Evolutionary conservation across 1,140 invertebrate genomes (phyloP), one percentile per base, ranked within the genome.

Genomic region (Drosophila kepulauana): DNA sequence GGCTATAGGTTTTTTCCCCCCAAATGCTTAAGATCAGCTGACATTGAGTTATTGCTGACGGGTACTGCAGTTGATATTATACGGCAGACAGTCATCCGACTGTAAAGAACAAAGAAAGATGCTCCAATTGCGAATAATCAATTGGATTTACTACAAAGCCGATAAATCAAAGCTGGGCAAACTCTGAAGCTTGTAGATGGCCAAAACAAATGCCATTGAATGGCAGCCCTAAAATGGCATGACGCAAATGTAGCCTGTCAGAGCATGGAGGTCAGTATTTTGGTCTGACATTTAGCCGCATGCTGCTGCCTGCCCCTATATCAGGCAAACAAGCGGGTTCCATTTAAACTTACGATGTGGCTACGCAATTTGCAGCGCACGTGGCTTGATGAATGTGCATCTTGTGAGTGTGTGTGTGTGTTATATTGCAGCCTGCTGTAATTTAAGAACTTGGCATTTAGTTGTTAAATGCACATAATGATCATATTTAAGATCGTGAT

Each of bases 291-390:
- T 86, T 86, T 86, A 88, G 25, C 54, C 35, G 25, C 48, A 63
- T 59, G 38, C 41, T 52, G 56, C 51, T 61, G 41, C 45, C 65
- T 61, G 41, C 45, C 65, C 69, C 63, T 74, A 78, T 80, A 64
- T 71, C 58, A 70, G 41, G 58, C 61, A 62, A 58, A 45, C 28
- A 61, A 54, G 62, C 58, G 61, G 68, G 59, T 49, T 74, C 35
- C 15, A 43, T 49, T 58, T 64, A 41, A 74, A 25, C 45, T 10
- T 16, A 58, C 46, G 16, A 65, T 65, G 59, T 15, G 52, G 69
- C 58, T 66, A 87, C 82, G 82, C 82, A 82, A 88, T 87, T 87
- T 74, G 82, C 77, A 77, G 84, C 82, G 84, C 82, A 87, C 84
- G 82, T 87, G 81, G 62, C 76, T 81, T 81, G 75, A 86, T 86